Evolutionary conservation across 2,888 invertebrate species (phyloP), one percentile per base, ranked within the genome.

Genomic region (Zygaena filipendulae): DNA sequence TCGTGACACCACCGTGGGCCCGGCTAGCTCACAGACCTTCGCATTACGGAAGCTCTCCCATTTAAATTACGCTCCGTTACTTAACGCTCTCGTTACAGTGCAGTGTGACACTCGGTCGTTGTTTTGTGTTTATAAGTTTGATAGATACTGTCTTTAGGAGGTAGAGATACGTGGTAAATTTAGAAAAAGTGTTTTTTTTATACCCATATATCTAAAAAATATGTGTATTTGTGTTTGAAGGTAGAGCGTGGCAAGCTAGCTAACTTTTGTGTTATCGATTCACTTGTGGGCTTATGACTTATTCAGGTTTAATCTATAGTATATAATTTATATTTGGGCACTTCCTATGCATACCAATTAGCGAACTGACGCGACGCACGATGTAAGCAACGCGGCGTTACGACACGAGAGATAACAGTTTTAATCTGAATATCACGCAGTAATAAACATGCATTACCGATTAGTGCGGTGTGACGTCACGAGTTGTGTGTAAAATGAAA

Each of bases 371-470:
- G n/a, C n/a, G n/a, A n/a, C n/a, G n/a, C n/a, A n/a, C n/a, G n/a
- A n/a, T 44, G 38, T 34, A 35, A 34, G 36, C 37, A 42, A 49
- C 45, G 48, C 41, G 42, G 49, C 54, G 59, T 57, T 63, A 68
- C 60, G 55, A 62, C 59, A 64, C 40, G 51, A 45, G 46, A 70
- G 70, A 72, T 77, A 75, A 74, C 66, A 62, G 51, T 58, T 60
- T 16, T 74, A 70, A 74, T 74, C 66, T 63, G 47, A 59, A 66
- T 62, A 70, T 68, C 67, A 67, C 59, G 56, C 51, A 57, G 60
- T 59, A 51, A 61, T 68, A 68, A 60, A 67, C 67, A 71, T 59
- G 60, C 62, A 69, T 72, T 72, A 72, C 59, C 61, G 59, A 54
- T 59, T 56, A 53, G 46, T 51, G 49, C 45, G 49, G 47, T 39